phyloP scores from a whole-genome alignment of 1,140 invertebrate genomes.

The Aricia agestis region DNA sequence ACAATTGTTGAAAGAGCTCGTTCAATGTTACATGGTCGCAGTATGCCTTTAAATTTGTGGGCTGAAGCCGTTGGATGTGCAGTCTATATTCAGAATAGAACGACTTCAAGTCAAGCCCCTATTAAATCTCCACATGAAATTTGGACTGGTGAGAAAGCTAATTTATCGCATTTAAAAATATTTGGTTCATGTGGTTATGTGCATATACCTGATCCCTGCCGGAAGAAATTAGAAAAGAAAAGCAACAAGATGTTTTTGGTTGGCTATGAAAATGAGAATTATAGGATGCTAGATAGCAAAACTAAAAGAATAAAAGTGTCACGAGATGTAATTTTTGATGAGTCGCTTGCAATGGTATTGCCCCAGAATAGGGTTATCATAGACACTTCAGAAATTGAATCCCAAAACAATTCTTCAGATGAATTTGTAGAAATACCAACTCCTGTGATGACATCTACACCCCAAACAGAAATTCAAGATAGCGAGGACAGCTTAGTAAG shows the following conservation, averaged over 20 bases:
- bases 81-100: conserved; percentile 55
- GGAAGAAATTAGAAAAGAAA: conserved; percentile 33
- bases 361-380: no score
- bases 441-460: no score
- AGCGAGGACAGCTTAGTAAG: conserved; percentile 14
- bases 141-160: conserved; percentile 33
- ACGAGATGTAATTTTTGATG: conserved; percentile 36
- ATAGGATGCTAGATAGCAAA: conserved; percentile 24
- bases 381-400: not conserved
- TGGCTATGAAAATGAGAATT: conserved; percentile 15
- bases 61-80: conserved; percentile 41
- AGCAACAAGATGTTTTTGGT: conserved; percentile 25
- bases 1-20: conserved; percentile 41
- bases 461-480: no score
- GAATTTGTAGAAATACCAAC: not conserved
- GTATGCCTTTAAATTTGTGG: conserved; percentile 45
- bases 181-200: conserved; percentile 32
- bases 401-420: conserved; percentile 20
- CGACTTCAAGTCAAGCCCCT: conserved; percentile 32
- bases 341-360: no score
- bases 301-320: conserved; percentile 34
- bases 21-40: conserved; percentile 37
- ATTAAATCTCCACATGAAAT: conserved; percentile 32
- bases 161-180: conserved; percentile 26
- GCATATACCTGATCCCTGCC: conserved; percentile 29